A percentile compares a stretch with the other conserved stretches of the same genome.
These are phyloP conservation scores for Rhinolophus ferrumequinum DNA, from an alignment of 2,113 vertebrate species.

Conservation along the genomic window DNA sequence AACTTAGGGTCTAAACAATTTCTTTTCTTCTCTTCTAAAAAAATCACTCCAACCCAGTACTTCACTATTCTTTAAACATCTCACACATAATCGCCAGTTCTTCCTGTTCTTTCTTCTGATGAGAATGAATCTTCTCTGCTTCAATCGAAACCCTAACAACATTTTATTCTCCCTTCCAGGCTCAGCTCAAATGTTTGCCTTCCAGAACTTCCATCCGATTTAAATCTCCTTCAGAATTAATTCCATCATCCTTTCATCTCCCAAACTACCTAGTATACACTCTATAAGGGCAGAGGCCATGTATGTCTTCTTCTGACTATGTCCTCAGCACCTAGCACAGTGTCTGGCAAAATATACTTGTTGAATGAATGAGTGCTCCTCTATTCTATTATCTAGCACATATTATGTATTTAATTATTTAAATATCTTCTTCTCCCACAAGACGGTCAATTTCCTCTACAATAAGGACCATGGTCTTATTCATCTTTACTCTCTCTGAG, in stretches of 20 bases:
- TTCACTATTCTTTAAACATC: neutral
- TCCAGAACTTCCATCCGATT: neutral
- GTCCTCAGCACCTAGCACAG: neutral
- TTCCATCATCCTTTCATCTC: neutral
- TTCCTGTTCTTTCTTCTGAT: slow-evolving; percentile 5
- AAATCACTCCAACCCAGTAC: neutral
- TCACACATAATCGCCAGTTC: neutral
- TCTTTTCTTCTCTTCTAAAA: slow-evolving; percentile 27
- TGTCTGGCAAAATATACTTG: neutral
- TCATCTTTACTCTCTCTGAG: neutral
- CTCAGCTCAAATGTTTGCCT: neutral
- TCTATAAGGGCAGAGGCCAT: neutral
- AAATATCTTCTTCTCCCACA: neutral
- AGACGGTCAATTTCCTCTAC: neutral
- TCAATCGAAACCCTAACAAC: neutral
- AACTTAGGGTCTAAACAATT: neutral
- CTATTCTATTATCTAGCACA: neutral
- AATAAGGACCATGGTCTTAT: neutral
- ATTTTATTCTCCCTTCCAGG: neutral
- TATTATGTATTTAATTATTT: neutral
- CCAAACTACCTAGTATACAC: neutral
- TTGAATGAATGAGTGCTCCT: neutral
- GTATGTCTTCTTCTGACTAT: neutral
- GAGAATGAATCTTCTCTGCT: neutral
- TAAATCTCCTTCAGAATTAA: neutral